Base-by-base conservation (phyloP, 2,888 invertebrate species). In the Macaria liturata region DNA sequence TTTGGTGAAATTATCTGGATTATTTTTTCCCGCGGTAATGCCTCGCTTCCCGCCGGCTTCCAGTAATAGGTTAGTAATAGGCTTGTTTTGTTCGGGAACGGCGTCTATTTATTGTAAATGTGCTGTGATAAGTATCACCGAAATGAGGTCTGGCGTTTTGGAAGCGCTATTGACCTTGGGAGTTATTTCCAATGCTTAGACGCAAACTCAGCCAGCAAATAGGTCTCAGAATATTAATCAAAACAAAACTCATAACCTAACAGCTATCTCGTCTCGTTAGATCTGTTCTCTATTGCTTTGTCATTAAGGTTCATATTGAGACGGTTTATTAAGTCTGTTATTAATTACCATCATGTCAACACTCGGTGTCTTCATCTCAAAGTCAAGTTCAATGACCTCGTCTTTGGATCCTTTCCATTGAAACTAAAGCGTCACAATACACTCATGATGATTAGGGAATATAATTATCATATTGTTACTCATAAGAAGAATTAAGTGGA, bases 1-100 rank as follows among this genome's bases (percentile, higher is more conserved):
- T 64, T 64, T 67, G 60, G 64, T 67, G 60, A 66, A 66, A 71
- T 75, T 69, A 62, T 61, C 65, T 65, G 62, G 67, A 65, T 66
- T 65, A 61, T 62, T 64, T 55, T 65, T 58, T 60, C 9, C 42
- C 49, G 57, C 48, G 50, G 48, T 57, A 61, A 61, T 54, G 54
- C 46, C 40, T 52, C 49, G 40, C 52, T 40, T 55, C 57, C 31
- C 54, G 45, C 46, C 32, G 54, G 51, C 39, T 55, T 46, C 46
- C 37, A 46, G 57, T 61, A 59, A 66, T 59, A 59, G 57, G 42
- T 59, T 49, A 45, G 62, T 62, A 57, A 64, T 65, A 59, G 62
- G 56, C 56, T 58, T 61, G 62, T 61, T 67, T 63, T 61, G 61
- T 61, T 59, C 55, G 46, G 46, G 53, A 64, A 64, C 59, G 59